Evolutionary conservation across 2,797 vertebrate species (phyloP).

Genomic region (Holocentrus rufus): DNA sequence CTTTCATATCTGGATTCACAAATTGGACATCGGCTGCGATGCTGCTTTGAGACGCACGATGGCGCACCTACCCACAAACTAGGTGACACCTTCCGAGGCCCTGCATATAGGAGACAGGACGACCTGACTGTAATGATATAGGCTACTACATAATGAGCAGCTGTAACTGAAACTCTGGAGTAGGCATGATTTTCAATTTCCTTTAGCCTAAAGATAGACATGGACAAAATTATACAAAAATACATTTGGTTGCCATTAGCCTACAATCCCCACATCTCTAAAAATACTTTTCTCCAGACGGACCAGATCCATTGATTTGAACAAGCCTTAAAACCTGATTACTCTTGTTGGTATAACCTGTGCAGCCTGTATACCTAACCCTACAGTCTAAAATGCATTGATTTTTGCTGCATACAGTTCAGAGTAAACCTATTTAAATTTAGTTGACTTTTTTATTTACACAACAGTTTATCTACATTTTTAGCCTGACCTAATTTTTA

Average conservation of each 20-base stretch:
- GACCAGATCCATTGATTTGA: background rate
- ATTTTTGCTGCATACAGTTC: too few species aligned
- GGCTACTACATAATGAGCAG: conserved; percentile 68
- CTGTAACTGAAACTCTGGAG: conserved; percentile 54
- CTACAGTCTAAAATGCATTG: too few species aligned
- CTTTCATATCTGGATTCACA: too few species aligned
- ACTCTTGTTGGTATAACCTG: too few species aligned
- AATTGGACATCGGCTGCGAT: background rate
- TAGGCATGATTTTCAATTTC: conserved; percentile 65
- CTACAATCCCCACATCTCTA: conserved; percentile 32
- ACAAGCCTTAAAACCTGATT: too few species aligned
- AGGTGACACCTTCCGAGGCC: background rate
- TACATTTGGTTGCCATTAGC: conserved; percentile 50
- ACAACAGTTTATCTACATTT: too few species aligned
- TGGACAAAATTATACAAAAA: conserved; percentile 49
- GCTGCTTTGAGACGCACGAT: conserved; percentile 49
- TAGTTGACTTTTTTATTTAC: too few species aligned
- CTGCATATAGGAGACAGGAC: conserved; percentile 36
- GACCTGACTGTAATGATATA: conserved; percentile 62
- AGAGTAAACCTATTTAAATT: too few species aligned
- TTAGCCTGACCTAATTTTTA: too few species aligned
- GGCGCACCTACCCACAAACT: conserved; percentile 50
- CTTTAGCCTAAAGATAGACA: conserved; percentile 66
- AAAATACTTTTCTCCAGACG: conserved; percentile 18
- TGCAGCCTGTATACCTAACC: too few species aligned